A percentile compares a stretch with the other conserved stretches of the same genome.
Evolutionary conservation across 1,140 invertebrate genomes (phyloP).

Genomic region (Triops longicaudatus): DNA sequence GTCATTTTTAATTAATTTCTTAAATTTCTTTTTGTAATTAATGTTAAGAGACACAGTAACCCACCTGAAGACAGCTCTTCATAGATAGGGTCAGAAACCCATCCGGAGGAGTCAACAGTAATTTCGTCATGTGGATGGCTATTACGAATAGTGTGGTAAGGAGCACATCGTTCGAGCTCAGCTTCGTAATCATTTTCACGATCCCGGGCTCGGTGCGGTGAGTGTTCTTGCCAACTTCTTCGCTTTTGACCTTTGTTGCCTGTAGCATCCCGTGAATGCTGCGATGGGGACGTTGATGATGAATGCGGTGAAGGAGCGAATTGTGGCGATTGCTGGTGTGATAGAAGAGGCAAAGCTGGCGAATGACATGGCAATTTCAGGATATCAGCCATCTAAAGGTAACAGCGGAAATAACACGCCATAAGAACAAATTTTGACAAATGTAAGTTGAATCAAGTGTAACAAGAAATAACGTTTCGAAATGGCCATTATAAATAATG

Average conservation of each 20-base stretch:
- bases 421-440: background rate
- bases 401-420: background rate
- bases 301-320: background rate
- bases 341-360: background rate
- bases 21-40: too few relatives aligned
- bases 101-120: background rate
- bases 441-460: too few relatives aligned
- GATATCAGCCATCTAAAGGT: background rate
- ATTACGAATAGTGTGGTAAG: background rate
- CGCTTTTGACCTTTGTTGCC: background rate
- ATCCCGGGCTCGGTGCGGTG: background rate
- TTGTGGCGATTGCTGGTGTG: background rate
- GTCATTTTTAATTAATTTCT: too few relatives aligned
- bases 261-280: background rate
- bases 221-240: background rate
- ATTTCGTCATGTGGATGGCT: background rate
- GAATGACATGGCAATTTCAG: background rate
- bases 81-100: background rate
- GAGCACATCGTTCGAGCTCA: background rate
- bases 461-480: too few relatives aligned
- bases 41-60: background rate
- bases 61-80: background rate
- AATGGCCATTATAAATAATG: too few relatives aligned
- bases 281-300: background rate
- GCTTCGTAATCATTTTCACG: background rate